These are phyloP conservation scores for Tinamus guttatus DNA, from an alignment of 2,113 vertebrate genomes.

Conservation along the genomic window DNA sequence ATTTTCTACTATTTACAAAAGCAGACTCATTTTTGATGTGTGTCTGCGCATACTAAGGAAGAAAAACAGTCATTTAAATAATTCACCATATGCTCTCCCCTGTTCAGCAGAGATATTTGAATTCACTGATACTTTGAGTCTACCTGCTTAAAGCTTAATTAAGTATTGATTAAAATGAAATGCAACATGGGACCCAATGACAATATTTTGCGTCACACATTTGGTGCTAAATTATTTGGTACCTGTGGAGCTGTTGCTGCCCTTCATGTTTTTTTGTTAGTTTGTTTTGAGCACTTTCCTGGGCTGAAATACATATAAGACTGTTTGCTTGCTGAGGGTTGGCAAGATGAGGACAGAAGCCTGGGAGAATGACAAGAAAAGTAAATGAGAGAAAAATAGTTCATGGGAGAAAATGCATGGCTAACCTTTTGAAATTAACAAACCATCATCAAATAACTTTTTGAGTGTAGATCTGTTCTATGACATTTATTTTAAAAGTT, in stretches of 20 bases:
- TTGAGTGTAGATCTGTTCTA: background rate
- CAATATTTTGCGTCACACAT: background rate
- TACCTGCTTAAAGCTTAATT: background rate
- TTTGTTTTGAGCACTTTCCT: background rate
- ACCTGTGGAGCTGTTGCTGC: background rate
- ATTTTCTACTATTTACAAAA: background rate
- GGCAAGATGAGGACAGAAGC: background rate
- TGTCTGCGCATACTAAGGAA: background rate
- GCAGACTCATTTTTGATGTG: background rate
- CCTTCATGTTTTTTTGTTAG: background rate
- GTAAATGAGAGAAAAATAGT: background rate
- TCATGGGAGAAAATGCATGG: background rate
- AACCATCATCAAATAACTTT: rapidly evolving
- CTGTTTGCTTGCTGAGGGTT: background rate
- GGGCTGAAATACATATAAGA: background rate
- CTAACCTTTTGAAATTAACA: background rate
- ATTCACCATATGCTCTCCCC: background rate
- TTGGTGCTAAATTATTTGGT: background rate
- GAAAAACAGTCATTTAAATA: background rate
- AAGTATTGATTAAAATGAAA: background rate
- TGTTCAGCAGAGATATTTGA: background rate
- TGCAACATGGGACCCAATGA: background rate
- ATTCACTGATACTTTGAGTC: background rate
- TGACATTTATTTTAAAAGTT: background rate
- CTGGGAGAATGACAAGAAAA: constrained; percentile 1